Base-by-base conservation (phyloP, 2,113 vertebrate genomes). In the Misgurnus mizolepis region DNA sequence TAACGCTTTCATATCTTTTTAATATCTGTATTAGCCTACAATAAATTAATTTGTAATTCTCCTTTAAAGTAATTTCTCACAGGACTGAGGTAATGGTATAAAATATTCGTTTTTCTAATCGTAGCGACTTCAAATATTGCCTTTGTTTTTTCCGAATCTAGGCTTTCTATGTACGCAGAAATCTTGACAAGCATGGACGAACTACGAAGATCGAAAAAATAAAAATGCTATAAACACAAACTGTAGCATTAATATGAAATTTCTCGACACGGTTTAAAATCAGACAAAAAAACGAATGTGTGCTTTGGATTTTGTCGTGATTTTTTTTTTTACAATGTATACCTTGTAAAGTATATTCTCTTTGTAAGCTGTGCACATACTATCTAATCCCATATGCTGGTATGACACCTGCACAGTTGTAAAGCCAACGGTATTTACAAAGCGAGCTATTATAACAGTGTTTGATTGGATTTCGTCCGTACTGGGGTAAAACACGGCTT, bases 51-150 rank as follows among this genome's bases (percentile, higher is more conserved):
- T 93, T 94, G 93, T 93, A 89, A 91, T 93, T 56, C 92, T 93
- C 93, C 91, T 94, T 93, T 93, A 93, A 93, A 93, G 91, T 94
- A 93, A 93, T 93, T 34, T 93, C 91, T 93, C 93, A 93, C 90
- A 95, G 94, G 94, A 95, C 94, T 96, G 95, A 96, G 95, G 95
- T 96, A 96, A 95, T 92, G 91, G 93, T 90, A 89, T 89, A 90
- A 93, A 89, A 87, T 75, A 70, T 85, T 81, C 88, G 91, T 86
- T 92, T 92, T 88, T 88, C 93, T 93, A 94, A 94, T 88, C 84
- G 89, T 90, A 83, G 89, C 88, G 89, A 85, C 90, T 87, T 76
- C 79, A 88, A 85, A 84, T 85, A 84, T 85, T 85, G 85, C 84
- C 83, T 81, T 78, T 83, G 71, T 78, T 76, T 80, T 34, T 76